Percentiles rank a stretch among this genome's conserved stretches.
Evolutionary conservation across 2,888 invertebrate species (phyloP).

Genomic region (Polylopha cassiicola): DNA sequence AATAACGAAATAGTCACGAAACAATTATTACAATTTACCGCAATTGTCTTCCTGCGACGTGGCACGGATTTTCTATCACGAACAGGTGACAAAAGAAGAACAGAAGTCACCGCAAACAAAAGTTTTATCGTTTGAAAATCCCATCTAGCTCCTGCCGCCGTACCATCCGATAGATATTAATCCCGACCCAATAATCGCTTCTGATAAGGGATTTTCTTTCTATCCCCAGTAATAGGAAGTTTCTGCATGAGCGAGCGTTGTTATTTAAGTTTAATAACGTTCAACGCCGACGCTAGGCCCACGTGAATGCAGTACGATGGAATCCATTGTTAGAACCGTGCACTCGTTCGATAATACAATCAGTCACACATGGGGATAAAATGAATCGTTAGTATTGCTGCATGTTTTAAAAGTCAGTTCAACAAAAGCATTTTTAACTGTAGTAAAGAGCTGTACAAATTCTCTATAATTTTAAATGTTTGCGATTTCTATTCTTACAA

Average conservation of each 20-base stretch:
- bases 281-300: conserved; percentile 31
- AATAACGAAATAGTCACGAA: too few species aligned
- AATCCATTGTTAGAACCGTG: conserved; percentile 12
- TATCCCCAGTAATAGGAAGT: conserved; percentile 67
- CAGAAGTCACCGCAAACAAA: conserved; percentile 32
- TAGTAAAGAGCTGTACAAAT: too few species aligned
- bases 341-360: conserved; percentile 6
- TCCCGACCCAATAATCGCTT: conserved; percentile 59
- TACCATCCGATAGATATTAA: conserved; percentile 59
- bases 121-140: conserved; percentile 51
- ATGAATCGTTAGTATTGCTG: conserved; percentile 2
- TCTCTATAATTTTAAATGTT: too few species aligned
- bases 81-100: background rate
- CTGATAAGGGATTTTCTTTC: conserved; percentile 71
- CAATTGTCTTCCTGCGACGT: background rate
- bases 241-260: conserved; percentile 58
- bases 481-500: too few species aligned
- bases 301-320: conserved; percentile 32
- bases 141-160: conserved; percentile 43
- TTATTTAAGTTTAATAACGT: conserved; percentile 69
- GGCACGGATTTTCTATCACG: background rate
- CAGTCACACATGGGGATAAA: background rate
- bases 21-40: background rate
- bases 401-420: too few species aligned
- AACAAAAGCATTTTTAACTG: too few species aligned